Percentiles rank a stretch among this genome's conserved stretches.
Conservation (phyloP, 2,888 invertebrate species). For the Halictus ligatus region DNA sequence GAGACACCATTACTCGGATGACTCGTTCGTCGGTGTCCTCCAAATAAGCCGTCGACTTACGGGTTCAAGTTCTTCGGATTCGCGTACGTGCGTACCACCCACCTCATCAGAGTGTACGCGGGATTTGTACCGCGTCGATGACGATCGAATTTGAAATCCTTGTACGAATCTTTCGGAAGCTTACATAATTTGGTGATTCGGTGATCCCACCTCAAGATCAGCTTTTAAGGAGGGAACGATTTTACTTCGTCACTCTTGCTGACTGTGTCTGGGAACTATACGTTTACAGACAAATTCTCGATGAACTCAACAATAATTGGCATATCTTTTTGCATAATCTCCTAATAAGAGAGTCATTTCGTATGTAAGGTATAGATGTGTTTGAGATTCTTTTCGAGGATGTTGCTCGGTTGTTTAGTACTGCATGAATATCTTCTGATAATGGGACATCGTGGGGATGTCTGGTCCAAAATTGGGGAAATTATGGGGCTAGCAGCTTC, state of each 20-base stretch:
- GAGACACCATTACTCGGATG: not conserved
- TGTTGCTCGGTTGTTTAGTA: constrained; percentile 44
- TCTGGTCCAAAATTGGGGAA: constrained; percentile 73
- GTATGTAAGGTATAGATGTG: constrained; percentile 21
- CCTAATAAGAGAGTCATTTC: constrained; percentile 8
- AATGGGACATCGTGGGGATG: constrained; percentile 40
- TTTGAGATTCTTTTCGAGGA: constrained; percentile 25
- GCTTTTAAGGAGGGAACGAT: not conserved
- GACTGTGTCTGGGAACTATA: not conserved
- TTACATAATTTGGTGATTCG: constrained; percentile 14
- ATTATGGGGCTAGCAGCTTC: constrained; percentile 97
- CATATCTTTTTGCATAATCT: not conserved
- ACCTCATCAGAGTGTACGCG: not conserved
- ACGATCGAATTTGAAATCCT: not conserved
- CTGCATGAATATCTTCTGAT: constrained; percentile 42
- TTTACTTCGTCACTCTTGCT: not conserved
- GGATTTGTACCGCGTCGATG: not conserved
- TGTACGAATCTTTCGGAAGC: not conserved
- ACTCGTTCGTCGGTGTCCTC: not conserved
- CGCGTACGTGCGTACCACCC: not conserved
- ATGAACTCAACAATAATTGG: not conserved
- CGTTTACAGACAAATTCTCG: constrained; percentile 2
- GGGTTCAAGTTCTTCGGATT: not conserved
- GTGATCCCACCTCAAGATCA: not conserved
- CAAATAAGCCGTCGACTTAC: not conserved